Base-by-base conservation (phyloP, 2,888 invertebrate genomes). In the Diplolepis rosae region DNA sequence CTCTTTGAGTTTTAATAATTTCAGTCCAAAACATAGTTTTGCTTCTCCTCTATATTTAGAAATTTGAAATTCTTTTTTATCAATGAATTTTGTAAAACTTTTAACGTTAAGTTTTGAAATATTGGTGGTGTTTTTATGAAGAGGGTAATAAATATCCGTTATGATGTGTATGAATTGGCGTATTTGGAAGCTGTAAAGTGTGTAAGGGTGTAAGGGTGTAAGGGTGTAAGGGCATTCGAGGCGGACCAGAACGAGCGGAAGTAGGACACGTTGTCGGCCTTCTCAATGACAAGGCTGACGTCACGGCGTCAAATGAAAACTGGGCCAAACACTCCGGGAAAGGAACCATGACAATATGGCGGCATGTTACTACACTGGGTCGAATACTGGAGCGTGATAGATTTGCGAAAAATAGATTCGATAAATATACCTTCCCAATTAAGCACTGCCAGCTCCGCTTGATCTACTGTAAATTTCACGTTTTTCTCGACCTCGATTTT, bases 201-300 rank as follows among this genome's bases (percentile, higher is more conserved):
- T n/a, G n/a, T 65, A 71, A 65, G 72, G 67, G 52, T 71, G 52
- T 50, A 73, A 73, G 72, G 56, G 68, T 71, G 69, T 65, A 52
- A 65, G 45, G 66, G 70, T 66, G 69, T 71, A 71, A 75, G 66
- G 32, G 51, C 70, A 56, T 75, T 66, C 71, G 82, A 79, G 78
- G 78, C 78, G 81, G 79, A 76, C 79, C 78, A 73, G 68, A n/a
- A 71, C 66, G 68, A 79, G 74, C 80, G 79, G 80, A 86, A 85
- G 82, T 87, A 82, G 87, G 86, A 78, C 87, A 83, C 81, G 83
- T 81, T 81, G 82, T 80, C 80, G 82, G 82, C 82, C 82, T 82
- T 81, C 85, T 87, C 87, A 87, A 87, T 87, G 87, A 87, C 86
- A 85, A 78, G 73, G 75, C 80, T 87, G 87, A 87, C 87, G 87